Evolutionary conservation across 2,888 invertebrate species (phyloP), one percentile per base, ranked within the genome.

Genomic region (Lasioglossum morio): DNA sequence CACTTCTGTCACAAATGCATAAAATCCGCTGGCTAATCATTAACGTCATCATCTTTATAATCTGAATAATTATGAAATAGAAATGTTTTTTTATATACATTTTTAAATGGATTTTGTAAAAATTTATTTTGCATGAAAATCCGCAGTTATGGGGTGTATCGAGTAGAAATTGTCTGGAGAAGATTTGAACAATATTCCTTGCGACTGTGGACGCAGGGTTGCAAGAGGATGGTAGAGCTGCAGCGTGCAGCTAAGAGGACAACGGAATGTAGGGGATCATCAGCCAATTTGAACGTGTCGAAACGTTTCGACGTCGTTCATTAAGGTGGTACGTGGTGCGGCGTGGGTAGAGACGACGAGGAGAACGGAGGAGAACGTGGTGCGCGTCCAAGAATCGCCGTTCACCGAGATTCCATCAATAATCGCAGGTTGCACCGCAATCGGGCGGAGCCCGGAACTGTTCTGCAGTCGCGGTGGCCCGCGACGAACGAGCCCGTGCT

Each of bases 221-320:
- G 76, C 60, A 69, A 23, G 14, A 34, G 27, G 48, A 73, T 60
- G 57, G 43, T 70, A 48, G 14, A n/a, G 12, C 7, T 7, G 60
- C 8, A 10, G 78, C 43, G 53, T 46, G 48, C 46, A 72, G 63
- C 30, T 48, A 34, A 37, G 60, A 48, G 43, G 69, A 80, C 37
- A 77, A 27, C 63, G 69, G 73, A 85, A 77, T 82, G 82, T 75
- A 60, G 82, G 72, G 84, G 82, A 86, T 87, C 86, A 84, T 87
- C 81, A 86, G 82, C 88, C 86, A 90, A 92, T 88, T 92, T 88
- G 90, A 91, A 92, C 91, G 92, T 92, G 92, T 92, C 91, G 92
- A 92, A 92, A 90, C 91, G 91, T 85, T 92, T 91, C 89, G 92
- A 89, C 88, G 92, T 92, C 90, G 91, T 92, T 91, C 91, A 92